Percentiles rank a stretch among this genome's conserved stretches.
phyloP scores from a whole-genome alignment of 2,113 vertebrate genomes.

The Lepisosteus osseus region DNA sequence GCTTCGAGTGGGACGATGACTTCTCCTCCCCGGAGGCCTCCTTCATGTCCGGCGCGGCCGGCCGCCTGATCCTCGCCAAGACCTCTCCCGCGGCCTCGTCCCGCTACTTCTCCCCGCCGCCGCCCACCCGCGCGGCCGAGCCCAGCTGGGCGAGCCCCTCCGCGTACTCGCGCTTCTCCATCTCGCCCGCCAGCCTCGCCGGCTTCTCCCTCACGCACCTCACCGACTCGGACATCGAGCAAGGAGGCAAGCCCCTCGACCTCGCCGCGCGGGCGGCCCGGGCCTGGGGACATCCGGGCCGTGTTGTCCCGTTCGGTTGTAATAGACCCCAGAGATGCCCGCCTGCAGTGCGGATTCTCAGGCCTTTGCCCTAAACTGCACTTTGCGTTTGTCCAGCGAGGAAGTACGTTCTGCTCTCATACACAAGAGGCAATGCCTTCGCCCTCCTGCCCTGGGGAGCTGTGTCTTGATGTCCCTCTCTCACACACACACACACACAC shows the following conservation, averaged over 20 bases:
- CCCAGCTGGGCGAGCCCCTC: slow-evolving; percentile 78
- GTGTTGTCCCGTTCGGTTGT: too few relatives aligned
- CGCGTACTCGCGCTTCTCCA: slow-evolving; percentile 89
- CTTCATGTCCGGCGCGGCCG: slow-evolving; percentile 74
- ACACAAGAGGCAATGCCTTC: too few relatives aligned
- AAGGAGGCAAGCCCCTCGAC: slow-evolving; percentile 78
- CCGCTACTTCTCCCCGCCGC: slow-evolving; percentile 79
- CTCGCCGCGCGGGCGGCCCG: slow-evolving; percentile 4
- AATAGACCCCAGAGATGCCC: too few relatives aligned
- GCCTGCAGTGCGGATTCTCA: too few relatives aligned
- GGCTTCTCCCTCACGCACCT: slow-evolving; percentile 96
- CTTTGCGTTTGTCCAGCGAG: too few relatives aligned
- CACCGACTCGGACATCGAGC: slow-evolving; percentile 93
- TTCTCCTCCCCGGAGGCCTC: slow-evolving; percentile 80
- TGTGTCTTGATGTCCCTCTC: too few relatives aligned
- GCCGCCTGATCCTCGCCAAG: slow-evolving; percentile 61
- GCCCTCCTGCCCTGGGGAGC: too few relatives aligned
- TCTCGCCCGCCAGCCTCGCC: slow-evolving; percentile 90
- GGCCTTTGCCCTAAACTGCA: not conserved
- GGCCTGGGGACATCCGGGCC: not conserved
- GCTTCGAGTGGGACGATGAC: slow-evolving; percentile 91
- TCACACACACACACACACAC: not conserved
- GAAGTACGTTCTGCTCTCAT: too few relatives aligned
- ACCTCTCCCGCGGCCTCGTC: slow-evolving; percentile 58
- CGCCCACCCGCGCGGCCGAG: slow-evolving; percentile 60